These are phyloP conservation scores for Drosophila ustulata DNA, from an alignment of 2,888 invertebrate species.

Conservation along the genomic window DNA sequence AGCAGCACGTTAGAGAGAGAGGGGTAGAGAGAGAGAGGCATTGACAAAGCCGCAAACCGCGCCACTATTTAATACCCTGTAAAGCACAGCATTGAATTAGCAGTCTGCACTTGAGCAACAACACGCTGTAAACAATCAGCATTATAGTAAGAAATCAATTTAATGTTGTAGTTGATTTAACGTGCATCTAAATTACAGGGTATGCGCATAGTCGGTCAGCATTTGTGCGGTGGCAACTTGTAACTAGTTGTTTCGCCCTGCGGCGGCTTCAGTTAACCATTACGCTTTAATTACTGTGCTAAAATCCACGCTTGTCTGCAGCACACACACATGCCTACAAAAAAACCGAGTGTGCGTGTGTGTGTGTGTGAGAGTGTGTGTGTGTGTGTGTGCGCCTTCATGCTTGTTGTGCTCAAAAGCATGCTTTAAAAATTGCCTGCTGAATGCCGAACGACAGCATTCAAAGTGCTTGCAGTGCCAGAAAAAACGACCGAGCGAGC, in stretches of 20 bases:
- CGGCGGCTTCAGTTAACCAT: conserved; percentile 67
- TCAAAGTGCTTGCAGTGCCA: conserved; percentile 28
- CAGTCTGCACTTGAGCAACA: background rate
- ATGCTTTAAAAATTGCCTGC: conserved; percentile 63
- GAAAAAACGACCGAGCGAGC: conserved; percentile 35
- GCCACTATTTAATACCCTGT: conserved; percentile 37
- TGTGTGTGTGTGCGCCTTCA: conserved; percentile 31
- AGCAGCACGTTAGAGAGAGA: conserved; percentile 1
- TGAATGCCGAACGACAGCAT: conserved; percentile 27
- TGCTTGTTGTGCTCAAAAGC: conserved; percentile 66
- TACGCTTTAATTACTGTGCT: conserved; percentile 75
- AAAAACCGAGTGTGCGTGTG: conserved; percentile 12
- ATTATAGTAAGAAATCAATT: background rate
- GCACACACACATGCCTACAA: conserved; percentile 26
- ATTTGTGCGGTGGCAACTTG: background rate
- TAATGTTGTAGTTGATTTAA: background rate
- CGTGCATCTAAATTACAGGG: conserved; percentile 25
- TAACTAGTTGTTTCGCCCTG: conserved; percentile 24
- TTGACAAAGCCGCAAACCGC: conserved; percentile 24
- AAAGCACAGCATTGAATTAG: background rate
- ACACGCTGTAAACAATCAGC: background rate
- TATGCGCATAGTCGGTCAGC: conserved; percentile 8
- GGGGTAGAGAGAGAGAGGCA: conserved; percentile 22
- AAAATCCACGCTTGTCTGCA: conserved; percentile 70
- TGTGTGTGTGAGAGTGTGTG: conserved; percentile 10